Percentiles rank a stretch among this genome's conserved stretches.
Evolutionary conservation across 1,140 invertebrate species (phyloP).

Genomic region (Musca vetustissima): DNA sequence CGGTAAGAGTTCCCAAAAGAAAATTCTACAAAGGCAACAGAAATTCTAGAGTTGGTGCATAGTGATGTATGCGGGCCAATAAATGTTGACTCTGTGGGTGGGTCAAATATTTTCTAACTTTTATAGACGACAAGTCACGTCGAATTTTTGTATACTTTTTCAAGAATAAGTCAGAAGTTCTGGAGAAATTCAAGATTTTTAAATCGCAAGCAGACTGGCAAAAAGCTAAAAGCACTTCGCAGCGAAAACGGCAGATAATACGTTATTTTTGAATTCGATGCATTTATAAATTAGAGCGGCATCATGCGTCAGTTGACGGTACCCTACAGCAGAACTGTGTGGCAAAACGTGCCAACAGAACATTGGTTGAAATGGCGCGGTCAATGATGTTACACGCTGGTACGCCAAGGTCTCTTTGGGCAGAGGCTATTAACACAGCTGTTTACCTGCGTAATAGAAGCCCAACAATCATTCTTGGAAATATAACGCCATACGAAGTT

Average conservation of each 20-base stretch:
- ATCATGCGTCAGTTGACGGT: not conserved
- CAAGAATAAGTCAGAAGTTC: constrained; percentile 41
- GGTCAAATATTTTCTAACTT: constrained; percentile 39
- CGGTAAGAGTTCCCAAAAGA: constrained; percentile 15
- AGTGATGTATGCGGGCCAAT: constrained; percentile 55
- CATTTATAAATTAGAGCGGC: too few relatives aligned
- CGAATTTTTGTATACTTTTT: constrained; percentile 42
- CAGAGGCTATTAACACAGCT: not conserved
- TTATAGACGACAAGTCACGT: constrained; percentile 46
- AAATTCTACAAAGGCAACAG: constrained; percentile 30
- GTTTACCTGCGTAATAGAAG: constrained; percentile 18
- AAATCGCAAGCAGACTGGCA: constrained; percentile 39
- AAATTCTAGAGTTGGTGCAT: constrained; percentile 48
- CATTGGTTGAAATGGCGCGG: constrained; percentile 24
- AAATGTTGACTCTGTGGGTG: constrained; percentile 34
- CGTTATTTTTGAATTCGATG: too few relatives aligned
- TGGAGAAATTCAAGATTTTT: constrained; percentile 38
- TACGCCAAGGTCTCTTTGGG: not conserved
- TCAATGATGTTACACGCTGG: not conserved
- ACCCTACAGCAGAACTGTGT: not conserved
- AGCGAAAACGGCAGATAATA: too few relatives aligned
- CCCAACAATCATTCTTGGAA: constrained; percentile 1
- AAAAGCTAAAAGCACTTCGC: constrained; percentile 33
- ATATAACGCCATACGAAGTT: constrained; percentile 22
- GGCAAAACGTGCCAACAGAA: constrained; percentile 21